Base-by-base conservation (phyloP, 2,888 invertebrate species). In the Branchellion lobata region DNA sequence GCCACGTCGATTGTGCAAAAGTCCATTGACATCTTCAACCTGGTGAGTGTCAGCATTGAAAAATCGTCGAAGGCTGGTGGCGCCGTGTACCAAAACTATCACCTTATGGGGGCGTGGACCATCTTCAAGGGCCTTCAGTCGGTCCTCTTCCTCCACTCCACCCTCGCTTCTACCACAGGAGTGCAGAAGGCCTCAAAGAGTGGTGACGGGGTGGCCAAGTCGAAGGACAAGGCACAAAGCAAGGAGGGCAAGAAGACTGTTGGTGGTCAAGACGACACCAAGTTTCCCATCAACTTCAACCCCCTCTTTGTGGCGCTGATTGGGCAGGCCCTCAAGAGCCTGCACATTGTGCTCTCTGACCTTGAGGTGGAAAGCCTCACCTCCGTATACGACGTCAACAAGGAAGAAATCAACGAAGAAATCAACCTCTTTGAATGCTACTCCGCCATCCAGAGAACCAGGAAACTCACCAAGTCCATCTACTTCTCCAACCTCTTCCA, bases 231-330 rank as follows among this genome's bases (percentile, higher is more conserved):
- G 36, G 68, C 24, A 14, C 57, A 57, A 21, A 21, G 27, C 11
- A 68, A 77, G 34, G 61, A 68, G 51, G 27, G 18, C 5, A 61
- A 68, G 34, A 53, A 77, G 31, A 1, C 1, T 24, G 65, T 33
- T 33, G 77, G 36, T 33, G 40, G 29, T 24, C 21, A 40, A 2
- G 36, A 11, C 1, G 74, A 29, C 0, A 21, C 18, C 18, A 75
- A 31, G n/a, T 71, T 33, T 5, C 72, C 69, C 33, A 68, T 75
- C 69, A 74, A 75, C 29, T 78, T 82, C 71, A 93, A 94, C 78
- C 94, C 93, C 1, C 90, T 95, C 18, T 94, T 94, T 85, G 95
- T 95, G 29, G 95, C 95, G 0, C 90, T 96, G 78, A 94, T 95
- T 21, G 92, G 92, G 33, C 93, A 93, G 82, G 93, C 93, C 81